Evolutionary conservation across 2,113 vertebrate genomes (phyloP).

Genomic region (Perca schrenkii): DNA sequence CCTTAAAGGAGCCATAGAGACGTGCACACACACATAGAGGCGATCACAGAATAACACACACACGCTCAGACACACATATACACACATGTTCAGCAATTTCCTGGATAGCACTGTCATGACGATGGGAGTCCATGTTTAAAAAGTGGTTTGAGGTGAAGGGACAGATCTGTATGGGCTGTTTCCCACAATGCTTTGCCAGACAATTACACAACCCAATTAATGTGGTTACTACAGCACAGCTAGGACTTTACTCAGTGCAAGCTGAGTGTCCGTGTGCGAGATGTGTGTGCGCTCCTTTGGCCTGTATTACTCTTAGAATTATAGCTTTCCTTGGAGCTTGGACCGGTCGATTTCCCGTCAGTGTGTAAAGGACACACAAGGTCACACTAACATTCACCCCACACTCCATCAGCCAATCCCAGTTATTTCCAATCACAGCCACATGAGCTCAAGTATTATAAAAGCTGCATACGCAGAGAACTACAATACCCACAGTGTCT

Average conservation of each 20-base stretch:
- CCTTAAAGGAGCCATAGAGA: slow-evolving; percentile 71
- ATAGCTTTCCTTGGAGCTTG: slow-evolving; percentile 81
- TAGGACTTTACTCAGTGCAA: slow-evolving; percentile 48
- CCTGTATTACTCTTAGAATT: slow-evolving; percentile 66
- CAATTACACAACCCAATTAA: slow-evolving; percentile 83
- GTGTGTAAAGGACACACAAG: slow-evolving; percentile 71
- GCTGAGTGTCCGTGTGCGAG: slow-evolving; percentile 17
- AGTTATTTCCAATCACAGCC: slow-evolving; percentile 63
- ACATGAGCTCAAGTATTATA: slow-evolving; percentile 50
- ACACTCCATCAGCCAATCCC: slow-evolving; percentile 74
- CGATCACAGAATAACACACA: slow-evolving; percentile 27
- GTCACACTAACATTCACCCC: slow-evolving; percentile 77
- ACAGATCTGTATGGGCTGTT: slow-evolving; percentile 73
- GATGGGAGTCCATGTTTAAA: slow-evolving; percentile 78
- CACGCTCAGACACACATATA: slow-evolving; percentile 25
- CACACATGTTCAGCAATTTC: slow-evolving; percentile 70
- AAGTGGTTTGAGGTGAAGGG: slow-evolving; percentile 75
- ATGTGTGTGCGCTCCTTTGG: slow-evolving; percentile 64
- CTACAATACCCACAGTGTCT: slow-evolving; percentile 45
- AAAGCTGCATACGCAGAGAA: slow-evolving; percentile 39
- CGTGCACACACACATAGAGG: slow-evolving; percentile 51
- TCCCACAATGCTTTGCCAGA: slow-evolving; percentile 80
- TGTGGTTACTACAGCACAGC: slow-evolving; percentile 76
- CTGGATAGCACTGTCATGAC: slow-evolving; percentile 75
- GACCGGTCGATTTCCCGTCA: slow-evolving; percentile 77